A percentile compares a stretch with the other conserved stretches of the same genome.
Conservation (phyloP, 1,140 invertebrate species). For the Bombus polaris region DNA sequence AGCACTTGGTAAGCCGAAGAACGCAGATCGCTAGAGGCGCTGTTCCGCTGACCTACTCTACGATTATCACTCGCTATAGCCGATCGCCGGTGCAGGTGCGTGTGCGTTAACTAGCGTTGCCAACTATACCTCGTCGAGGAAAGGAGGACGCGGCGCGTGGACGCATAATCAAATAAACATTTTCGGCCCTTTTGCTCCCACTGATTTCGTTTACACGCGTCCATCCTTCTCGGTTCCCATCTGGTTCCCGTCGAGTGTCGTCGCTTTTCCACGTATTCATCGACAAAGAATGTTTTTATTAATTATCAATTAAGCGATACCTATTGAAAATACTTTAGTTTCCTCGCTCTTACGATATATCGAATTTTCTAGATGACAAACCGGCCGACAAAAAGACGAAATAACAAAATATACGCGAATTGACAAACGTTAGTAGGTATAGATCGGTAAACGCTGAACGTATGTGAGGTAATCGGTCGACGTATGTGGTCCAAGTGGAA, state of each 20-base stretch:
- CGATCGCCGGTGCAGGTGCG: conserved; percentile 69
- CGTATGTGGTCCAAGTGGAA: neutral
- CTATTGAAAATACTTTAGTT: too few species aligned
- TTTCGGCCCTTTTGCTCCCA: conserved; percentile 38
- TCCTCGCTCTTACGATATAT: too few species aligned
- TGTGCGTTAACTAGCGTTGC: conserved; percentile 70
- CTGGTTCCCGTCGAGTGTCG: neutral
- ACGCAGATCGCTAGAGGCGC: conserved; percentile 80
- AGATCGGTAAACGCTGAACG: neutral
- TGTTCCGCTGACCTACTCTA: conserved; percentile 82
- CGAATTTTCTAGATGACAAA: too few species aligned
- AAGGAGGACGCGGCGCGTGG: conserved; percentile 59
- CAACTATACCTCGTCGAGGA: conserved; percentile 61
- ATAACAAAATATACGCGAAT: too few species aligned
- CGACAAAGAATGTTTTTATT: rapidly evolving
- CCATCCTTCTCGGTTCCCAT: neutral
- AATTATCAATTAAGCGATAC: rapidly evolving
- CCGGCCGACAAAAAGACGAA: too few species aligned
- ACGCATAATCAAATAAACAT: conserved; percentile 60
- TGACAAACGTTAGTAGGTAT: neutral
- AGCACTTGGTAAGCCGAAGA: conserved; percentile 53
- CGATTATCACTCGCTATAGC: conserved; percentile 76
- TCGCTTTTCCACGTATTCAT: rapidly evolving
- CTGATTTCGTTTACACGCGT: neutral
- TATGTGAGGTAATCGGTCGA: neutral